Percentiles rank a stretch among this genome's conserved stretches.
phyloP scores from a whole-genome alignment of 2,113 vertebrate species.

The Fukomys damarensis region DNA sequence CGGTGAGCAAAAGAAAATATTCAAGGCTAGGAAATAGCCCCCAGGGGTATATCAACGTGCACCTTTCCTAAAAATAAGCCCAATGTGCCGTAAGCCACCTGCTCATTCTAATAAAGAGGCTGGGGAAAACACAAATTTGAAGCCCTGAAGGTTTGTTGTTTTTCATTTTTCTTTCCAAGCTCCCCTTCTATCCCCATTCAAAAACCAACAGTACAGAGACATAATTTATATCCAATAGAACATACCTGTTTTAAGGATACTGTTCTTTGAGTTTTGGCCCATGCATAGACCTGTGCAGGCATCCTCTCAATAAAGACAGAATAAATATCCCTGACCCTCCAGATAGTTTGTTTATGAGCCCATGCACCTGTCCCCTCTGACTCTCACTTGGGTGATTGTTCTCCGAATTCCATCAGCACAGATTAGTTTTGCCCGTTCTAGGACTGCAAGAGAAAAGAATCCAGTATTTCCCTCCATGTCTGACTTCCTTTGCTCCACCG shows the following conservation, averaged over 20 bases:
- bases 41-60: slow-evolving; percentile 28
- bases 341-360: not conserved
- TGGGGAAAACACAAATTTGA: not conserved
- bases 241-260: not conserved
- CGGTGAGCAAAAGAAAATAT: slow-evolving; percentile 53
- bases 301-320: not conserved
- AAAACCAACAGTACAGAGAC: not conserved
- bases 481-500: not conserved
- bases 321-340: not conserved
- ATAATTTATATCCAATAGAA: not conserved
- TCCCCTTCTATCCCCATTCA: not conserved
- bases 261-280: not conserved
- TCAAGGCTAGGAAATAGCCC: slow-evolving; percentile 56
- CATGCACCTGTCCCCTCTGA: not conserved
- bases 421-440: not conserved
- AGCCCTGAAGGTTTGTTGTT: not conserved
- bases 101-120: slow-evolving; percentile 65
- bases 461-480: not conserved
- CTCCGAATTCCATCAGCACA: not conserved
- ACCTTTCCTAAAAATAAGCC: slow-evolving; percentile 79
- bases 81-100: slow-evolving; percentile 68
- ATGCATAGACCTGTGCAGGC: not conserved
- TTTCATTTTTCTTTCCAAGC: not conserved
- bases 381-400: not conserved
- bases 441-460: not conserved